A percentile compares a stretch with the other conserved stretches of the same genome.
These are phyloP conservation scores for Drosophila lutescens DNA, from an alignment of 2,888 invertebrate genomes.

Conservation along the genomic window DNA sequence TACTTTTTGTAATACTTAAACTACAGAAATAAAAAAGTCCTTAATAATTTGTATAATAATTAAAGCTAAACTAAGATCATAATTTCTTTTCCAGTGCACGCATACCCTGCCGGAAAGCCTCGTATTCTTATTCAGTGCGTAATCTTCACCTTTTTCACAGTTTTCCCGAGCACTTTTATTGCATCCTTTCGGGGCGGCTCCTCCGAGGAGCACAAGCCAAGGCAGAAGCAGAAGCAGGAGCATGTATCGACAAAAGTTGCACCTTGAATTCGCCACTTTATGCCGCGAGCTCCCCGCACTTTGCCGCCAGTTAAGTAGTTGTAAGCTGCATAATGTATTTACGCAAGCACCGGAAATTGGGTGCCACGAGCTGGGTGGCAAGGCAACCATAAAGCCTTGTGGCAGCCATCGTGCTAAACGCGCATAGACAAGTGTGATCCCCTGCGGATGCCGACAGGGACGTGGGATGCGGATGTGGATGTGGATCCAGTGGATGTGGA, in stretches of 20 bases:
- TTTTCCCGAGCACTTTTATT: constrained; percentile 70
- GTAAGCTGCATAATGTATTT: constrained; percentile 82
- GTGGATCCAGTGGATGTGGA: constrained; percentile 28
- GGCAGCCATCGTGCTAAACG: constrained; percentile 65
- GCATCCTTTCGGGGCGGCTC: constrained; percentile 52
- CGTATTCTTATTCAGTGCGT: constrained; percentile 74
- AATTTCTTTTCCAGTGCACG: constrained; percentile 8
- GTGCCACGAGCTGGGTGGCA: constrained; percentile 61
- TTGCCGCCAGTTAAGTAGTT: constrained; percentile 66
- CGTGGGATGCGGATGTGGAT: constrained; percentile 18
- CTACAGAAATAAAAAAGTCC: no score
- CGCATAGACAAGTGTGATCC: constrained; percentile 76
- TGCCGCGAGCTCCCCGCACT: constrained; percentile 44
- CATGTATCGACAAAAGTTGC: constrained; percentile 74
- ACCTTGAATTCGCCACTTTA: constrained; percentile 70
- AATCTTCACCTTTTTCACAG: constrained; percentile 75
- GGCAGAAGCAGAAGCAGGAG: constrained; percentile 2
- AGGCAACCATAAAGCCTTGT: constrained; percentile 43
- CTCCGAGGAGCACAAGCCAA: constrained; percentile 21
- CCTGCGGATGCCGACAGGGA: constrained; percentile 50
- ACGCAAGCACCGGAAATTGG: constrained; percentile 80
- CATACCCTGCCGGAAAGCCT: constrained; percentile 25
- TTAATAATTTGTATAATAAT: no score
- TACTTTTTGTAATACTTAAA: no score
- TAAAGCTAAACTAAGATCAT: neutral